phyloP scores from a whole-genome alignment of 2,113 vertebrate genomes.

The Zapus hudsonius region DNA sequence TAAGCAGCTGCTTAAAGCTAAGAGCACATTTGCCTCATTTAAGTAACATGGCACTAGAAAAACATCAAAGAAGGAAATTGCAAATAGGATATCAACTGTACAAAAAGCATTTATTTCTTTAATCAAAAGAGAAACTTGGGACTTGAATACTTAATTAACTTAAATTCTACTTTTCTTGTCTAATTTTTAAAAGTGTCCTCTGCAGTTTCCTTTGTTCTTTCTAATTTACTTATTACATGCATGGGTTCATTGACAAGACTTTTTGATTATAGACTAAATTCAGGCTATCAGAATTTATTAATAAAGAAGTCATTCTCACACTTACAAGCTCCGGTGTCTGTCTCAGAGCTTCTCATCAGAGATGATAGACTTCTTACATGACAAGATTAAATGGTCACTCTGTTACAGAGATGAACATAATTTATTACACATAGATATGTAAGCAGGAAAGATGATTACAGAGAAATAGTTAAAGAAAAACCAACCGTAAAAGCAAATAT shows the following conservation, averaged over 20 bases:
- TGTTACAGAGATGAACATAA: slow-evolving; percentile 1
- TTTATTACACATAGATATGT: slow-evolving; percentile 22
- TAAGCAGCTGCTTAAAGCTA: slow-evolving; percentile 51
- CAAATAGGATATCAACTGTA: slow-evolving; percentile 1
- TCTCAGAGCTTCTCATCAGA: not conserved
- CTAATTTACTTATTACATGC: slow-evolving; percentile 24
- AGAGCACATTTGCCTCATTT: slow-evolving; percentile 45
- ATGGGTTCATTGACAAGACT: not conserved
- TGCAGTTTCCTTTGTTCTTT: slow-evolving; percentile 17
- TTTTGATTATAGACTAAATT: slow-evolving; percentile 36
- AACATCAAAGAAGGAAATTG: slow-evolving; percentile 53
- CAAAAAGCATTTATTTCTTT: not conserved
- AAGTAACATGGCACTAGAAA: slow-evolving; percentile 34
- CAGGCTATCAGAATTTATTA: not conserved
- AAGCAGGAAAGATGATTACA: not conserved
- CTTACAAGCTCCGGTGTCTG: not conserved
- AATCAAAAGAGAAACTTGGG: slow-evolving; percentile 16
- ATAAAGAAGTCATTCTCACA: not conserved
- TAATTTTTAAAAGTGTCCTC: not conserved
- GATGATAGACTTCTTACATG: not conserved
- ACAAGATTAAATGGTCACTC: slow-evolving; percentile 14
- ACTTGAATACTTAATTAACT: slow-evolving; percentile 31
- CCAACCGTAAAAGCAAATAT: slow-evolving; percentile 29
- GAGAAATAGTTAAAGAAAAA: not conserved
- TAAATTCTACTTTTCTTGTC: not conserved